Base-by-base conservation (phyloP, 2,113 vertebrate species). In the Campylomormyrus tamandua region DNA sequence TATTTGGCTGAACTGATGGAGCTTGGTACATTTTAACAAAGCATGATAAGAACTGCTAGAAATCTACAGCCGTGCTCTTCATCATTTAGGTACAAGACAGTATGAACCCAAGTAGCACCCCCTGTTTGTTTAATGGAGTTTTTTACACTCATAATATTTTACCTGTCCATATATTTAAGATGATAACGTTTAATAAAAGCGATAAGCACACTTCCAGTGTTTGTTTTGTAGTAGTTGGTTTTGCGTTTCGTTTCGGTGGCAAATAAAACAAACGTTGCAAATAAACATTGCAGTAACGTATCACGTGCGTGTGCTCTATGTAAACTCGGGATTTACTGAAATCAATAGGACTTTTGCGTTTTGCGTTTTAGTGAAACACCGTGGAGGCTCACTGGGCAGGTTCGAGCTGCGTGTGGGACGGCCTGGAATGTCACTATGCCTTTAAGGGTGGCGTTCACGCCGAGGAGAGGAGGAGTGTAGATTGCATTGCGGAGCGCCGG, bases 401-500 rank as follows among this genome's bases (percentile, higher is more conserved):
- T 83, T 90, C 52, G 74, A 53, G 91, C 21, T 35, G 15, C 42
- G 91, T 84, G 83, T 49, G 88, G 24, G n/a, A 48, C 24, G 19
- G 45, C 56, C 89, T 5, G 24, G 35, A 45, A 80, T 62, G 35
- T 80, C 11, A 77, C 85, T 87, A 49, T 19, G 86, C 87, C 90
- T 88, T 90, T 90, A 90, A 90, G 87, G 50, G 9, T 84, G 35
- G 86, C 48, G 86, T 90, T 77, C 90, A 90, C 49, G 90, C 90
- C 45, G 86, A 66, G 87, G 45, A 87, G 89, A 89, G 91, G 91
- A 92, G 91, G 92, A 91, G 93, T 92, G 89, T 89, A 88, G 50
- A 90, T 92, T 90, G 91, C 87, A 89, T 91, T 91, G 91, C 90
- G 89, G 91, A 89, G 90, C 91, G 91, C 92, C 91, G 92, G 90